These are phyloP conservation scores for Leucozona laternaria DNA, from an alignment of 2,888 invertebrate genomes.

Conservation along the genomic window DNA sequence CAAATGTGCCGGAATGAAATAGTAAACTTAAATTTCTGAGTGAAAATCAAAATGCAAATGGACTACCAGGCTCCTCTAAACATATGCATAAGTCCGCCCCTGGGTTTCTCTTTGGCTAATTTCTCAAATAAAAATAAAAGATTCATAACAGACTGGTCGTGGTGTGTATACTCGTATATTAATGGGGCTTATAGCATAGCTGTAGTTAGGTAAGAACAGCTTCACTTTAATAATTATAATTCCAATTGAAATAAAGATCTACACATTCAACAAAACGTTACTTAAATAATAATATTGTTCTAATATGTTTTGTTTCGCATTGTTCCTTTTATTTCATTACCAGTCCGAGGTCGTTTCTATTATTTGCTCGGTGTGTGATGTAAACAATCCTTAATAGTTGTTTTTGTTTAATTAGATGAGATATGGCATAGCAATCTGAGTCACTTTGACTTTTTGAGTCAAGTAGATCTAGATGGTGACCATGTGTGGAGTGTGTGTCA, in stretches of 20 bases:
- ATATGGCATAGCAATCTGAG: slow-evolving; percentile 29
- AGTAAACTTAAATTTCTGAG: neutral
- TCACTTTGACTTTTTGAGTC: slow-evolving; percentile 27
- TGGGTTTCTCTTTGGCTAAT: neutral
- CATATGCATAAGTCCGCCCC: neutral
- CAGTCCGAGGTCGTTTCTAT: slow-evolving; percentile 42
- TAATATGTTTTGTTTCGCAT: slow-evolving; percentile 1
- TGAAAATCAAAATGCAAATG: neutral
- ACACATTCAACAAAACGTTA: slow-evolving; percentile 7
- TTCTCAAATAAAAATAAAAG: slow-evolving; percentile 7
- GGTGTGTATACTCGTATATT: neutral
- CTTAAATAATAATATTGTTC: slow-evolving; percentile 32
- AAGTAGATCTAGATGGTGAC: slow-evolving; percentile 11
- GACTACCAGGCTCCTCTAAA: neutral
- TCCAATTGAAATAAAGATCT: slow-evolving; percentile 40
- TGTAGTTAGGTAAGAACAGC: slow-evolving; percentile 16
- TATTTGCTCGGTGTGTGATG: neutral
- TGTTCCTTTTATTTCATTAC: slow-evolving; percentile 40
- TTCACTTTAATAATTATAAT: slow-evolving; percentile 31
- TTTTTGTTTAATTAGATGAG: slow-evolving; percentile 43
- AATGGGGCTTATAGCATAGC: slow-evolving; percentile 13
- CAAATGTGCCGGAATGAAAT: too few species aligned
- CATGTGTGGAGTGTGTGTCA: slow-evolving; percentile 27
- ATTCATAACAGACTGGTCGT: neutral
- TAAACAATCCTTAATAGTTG: slow-evolving; percentile 36